Evolutionary conservation across 2,113 vertebrate genomes (phyloP), one percentile per base, ranked within the genome.

Genomic region (Solea senegalensis): DNA sequence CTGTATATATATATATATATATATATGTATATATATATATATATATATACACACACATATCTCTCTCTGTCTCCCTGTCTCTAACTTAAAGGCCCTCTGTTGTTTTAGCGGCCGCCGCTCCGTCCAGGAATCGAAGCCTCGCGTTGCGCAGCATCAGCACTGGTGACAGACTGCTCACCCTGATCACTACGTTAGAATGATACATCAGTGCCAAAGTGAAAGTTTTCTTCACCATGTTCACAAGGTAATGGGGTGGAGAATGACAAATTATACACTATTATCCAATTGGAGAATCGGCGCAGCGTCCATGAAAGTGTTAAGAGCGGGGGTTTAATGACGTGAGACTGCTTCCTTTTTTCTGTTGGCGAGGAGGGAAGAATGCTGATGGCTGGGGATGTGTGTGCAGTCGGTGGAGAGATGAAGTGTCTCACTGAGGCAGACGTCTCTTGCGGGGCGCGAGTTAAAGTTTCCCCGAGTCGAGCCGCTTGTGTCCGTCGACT

Each of bases 191-290:
- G 83, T 81, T 84, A 74, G 83, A 90, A 80, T 79, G 80, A 86
- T 80, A 80, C 78, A 86, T 90, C 82, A 80, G 61, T 61, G 75
- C 73, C 72, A 62, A 21, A 75, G 76, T 72, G 68, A 69, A 89
- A 80, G 81, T 78, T 88, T 34, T 80, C 86, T 62, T 68, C 66
- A 48, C 65, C 80, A 72, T 82, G 78, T 85, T 86, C 74, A 72
- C 81, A 60, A 73, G 75, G 79, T 89, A 90, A 92, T 92, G 86
- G 78, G 51, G 46, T 76, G 86, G 64, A 78, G 81, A 85, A 86
- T 88, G 84, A 91, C 84, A 87, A 75, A 91, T 88, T 75, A 85
- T 34, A 58, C 56, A 83, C 81, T 84, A 86, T 92, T 92, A 89
- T 88, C 87, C 86, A 84, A 86, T 84, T 80, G 69, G 77, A 74